A percentile compares a stretch with the other conserved stretches of the same genome.
These are phyloP conservation scores for Oegoconia quadripuncta DNA, from an alignment of 2,888 invertebrate genomes.

Conservation along the genomic window DNA sequence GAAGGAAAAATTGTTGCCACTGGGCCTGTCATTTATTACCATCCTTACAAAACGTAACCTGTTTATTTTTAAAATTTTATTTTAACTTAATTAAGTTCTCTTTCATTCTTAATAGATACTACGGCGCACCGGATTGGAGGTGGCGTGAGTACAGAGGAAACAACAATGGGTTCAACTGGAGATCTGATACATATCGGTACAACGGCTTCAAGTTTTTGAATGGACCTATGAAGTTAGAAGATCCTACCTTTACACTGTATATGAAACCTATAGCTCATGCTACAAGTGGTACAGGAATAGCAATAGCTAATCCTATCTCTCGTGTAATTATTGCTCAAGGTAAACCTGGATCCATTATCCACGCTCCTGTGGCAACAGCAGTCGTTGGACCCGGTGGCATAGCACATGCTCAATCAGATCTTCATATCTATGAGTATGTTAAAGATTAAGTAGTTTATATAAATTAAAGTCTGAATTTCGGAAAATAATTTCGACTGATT, in stretches of 20 bases:
- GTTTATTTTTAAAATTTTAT: constrained; percentile 13
- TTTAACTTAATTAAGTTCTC: constrained; percentile 29
- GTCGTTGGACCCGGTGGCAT: constrained; percentile 87
- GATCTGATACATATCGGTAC: constrained; percentile 47
- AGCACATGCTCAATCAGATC: constrained; percentile 87
- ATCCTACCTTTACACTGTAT: constrained; percentile 41
- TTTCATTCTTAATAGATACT: constrained; percentile 62
- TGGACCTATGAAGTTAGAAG: constrained; percentile 34
- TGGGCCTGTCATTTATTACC: constrained; percentile 86
- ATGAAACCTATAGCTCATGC: constrained; percentile 84
- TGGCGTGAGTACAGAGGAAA: constrained; percentile 25
- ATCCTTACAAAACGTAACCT: constrained; percentile 49
- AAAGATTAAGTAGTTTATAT: constrained; percentile 11
- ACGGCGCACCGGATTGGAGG: constrained; percentile 34
- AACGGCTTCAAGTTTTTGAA: constrained; percentile 45
- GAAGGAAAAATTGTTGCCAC: constrained; percentile 85
- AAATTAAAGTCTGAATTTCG: constrained; percentile 21
- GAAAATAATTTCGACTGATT: constrained; percentile 57
- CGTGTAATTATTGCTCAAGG: constrained; percentile 81
- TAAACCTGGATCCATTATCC: constrained; percentile 80
- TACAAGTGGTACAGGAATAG: constrained; percentile 81
- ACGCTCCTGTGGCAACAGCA: constrained; percentile 84
- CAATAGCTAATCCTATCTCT: constrained; percentile 84
- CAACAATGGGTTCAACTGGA: constrained; percentile 27
- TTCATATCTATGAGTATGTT: constrained; percentile 76